Base-by-base conservation (phyloP, 1,140 invertebrate species). In the Calliphora vicina region DNA sequence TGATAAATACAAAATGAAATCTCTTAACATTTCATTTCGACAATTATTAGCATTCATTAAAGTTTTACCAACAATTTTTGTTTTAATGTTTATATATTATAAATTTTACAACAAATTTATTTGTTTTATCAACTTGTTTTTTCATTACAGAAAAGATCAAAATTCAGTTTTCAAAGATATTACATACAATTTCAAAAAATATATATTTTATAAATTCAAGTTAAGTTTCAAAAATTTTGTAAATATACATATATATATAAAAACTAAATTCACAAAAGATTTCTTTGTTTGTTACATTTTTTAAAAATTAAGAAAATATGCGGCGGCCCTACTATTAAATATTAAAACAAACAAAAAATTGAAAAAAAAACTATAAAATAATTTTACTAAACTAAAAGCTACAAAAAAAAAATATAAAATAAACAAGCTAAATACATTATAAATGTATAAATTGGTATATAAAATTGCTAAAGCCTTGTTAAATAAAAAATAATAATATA, bases 101-200 rank as follows among this genome's bases (percentile, higher is more conserved):
- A 78, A 78, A 78, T 78, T 78, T 78, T 78, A 78, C 74, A 78
- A 78, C 74, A 78, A 78, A 78, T 78, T 78, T 78, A 78, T 78
- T 78, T 78, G 74, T 78, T 78, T 78, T n/a, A 76, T 76, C n/a
- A 17, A n/a, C 1, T n/a, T 17, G 15, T 57, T 57, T n/a, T 57
- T 50, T 25, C 61, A 67, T 23, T 57, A 67, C 1, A 12, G 10
- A 1, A 12, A 23, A 67, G 20, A 67, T 67, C 61, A 23, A 67
- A 67, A 67, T 67, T 67, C 61, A 67, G 20, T 67, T 67, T 67
- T 23, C 5, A 57, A 57, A 57, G n/a, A 15, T 57, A n/a, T 57
- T 57, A 57, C 13, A 57, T n/a, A 57, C 15, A 67, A 10, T 67
- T 23, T 67, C 6, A 67, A 67, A 67, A 23, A 23, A 67, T 67